Base-by-base conservation (phyloP, 2,113 vertebrate genomes). In the Cinclus cinclus region DNA sequence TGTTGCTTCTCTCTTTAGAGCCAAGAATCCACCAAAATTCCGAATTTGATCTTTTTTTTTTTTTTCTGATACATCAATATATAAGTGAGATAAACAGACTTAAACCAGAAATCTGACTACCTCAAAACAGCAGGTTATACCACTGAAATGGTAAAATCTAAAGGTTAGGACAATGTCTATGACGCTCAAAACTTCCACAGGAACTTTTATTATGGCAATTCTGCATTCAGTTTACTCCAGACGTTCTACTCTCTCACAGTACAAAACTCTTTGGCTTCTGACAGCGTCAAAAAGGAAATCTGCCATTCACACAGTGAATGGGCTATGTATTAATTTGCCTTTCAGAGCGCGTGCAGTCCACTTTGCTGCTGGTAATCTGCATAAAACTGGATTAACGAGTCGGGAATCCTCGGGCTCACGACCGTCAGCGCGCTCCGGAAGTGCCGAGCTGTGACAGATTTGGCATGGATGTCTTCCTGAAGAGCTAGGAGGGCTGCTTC, bases 401-500 rank as follows among this genome's bases (percentile, higher is more conserved):
- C 98, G 1, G 99, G 99, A 88, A 99, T 98, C 85, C 99, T 98
- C 2, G 99, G 99, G 56, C 97, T 99, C 95, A 99, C 98, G 1
- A 97, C 58, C 30, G 63, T 80, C 96, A 99, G 97, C 1, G 99
- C 99, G 3, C 92, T 80, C 58, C 95, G 92, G 83, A 99, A 99
- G 97, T 99, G 99, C 80, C 74, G 95, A 93, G 92, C 96, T 59
- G 52, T 39, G 78, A 99, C 78, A 47, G 69, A 88, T 67, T 91
- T 94, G 37, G 99, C 98, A 60, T 98, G 81, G 83, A 99, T 99
- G 98, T 99, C 98, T 95, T 99, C 99, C 86, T 99, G 99, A 35
- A 99, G 98, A 83, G 99, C 99, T 60, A 98, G 97, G 20, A 99
- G 98, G 74, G 98, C 99, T 25, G 99, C 99, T 97, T 99, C 99